Evolutionary conservation across 2,888 invertebrate species (phyloP).

Genomic region (Thymelicus acteon): DNA sequence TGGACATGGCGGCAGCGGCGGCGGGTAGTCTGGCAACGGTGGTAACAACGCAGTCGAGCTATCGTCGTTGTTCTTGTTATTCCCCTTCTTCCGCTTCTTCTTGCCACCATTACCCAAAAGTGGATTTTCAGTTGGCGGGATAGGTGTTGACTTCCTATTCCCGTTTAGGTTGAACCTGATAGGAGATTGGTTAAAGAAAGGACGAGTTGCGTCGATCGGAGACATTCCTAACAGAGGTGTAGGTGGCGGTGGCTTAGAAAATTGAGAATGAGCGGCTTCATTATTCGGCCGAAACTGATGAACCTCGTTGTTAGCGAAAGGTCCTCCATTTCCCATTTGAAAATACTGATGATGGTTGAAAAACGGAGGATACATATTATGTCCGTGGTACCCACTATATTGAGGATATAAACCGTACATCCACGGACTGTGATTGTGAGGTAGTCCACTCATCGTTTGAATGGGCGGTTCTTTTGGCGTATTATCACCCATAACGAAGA

Average conservation of each 20-base stretch:
- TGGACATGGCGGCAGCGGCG: conserved; percentile 80
- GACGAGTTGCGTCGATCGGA: conserved; percentile 71
- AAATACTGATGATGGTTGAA: conserved; percentile 78
- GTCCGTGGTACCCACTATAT: conserved; percentile 72
- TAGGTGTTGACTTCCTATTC: conserved; percentile 69
- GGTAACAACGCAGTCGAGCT: conserved; percentile 61
- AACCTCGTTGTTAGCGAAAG: conserved; percentile 54
- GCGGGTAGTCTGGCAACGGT: conserved; percentile 84
- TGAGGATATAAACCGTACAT: conserved; percentile 73
- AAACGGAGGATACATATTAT: conserved; percentile 76
- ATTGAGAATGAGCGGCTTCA: conserved; percentile 59
- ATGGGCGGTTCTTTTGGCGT: conserved; percentile 74
- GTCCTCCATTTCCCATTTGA: conserved; percentile 66
- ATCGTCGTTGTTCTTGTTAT: conserved; percentile 83
- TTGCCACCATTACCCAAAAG: conserved; percentile 84
- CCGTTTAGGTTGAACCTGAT: conserved; percentile 79
- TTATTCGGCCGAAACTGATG: conserved; percentile 69
- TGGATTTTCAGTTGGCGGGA: conserved; percentile 72
- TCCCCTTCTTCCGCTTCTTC: conserved; percentile 90
- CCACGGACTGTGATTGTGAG: conserved; percentile 74
- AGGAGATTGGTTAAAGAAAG: conserved; percentile 75
- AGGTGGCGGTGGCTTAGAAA: conserved; percentile 67
- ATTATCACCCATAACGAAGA: conserved; percentile 67
- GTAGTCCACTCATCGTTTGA: conserved; percentile 76
- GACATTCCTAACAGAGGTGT: conserved; percentile 75